Conservation (phyloP, 2,113 vertebrate species). For the Gnathonemus echidnorhynchus region DNA sequence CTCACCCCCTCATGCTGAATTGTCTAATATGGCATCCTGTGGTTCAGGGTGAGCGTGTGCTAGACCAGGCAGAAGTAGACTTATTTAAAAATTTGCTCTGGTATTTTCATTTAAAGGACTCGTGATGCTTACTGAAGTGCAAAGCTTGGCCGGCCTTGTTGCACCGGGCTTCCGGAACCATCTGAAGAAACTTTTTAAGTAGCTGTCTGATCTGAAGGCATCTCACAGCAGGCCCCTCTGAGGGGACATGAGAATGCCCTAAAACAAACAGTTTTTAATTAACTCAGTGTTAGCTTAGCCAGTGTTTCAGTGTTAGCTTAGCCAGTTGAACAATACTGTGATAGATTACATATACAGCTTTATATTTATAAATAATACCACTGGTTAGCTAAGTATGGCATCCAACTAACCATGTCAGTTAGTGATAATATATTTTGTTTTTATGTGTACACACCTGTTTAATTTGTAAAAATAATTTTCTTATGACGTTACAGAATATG, state of each 20-base stretch:
- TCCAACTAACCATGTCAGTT: not conserved
- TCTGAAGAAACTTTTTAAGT: not conserved
- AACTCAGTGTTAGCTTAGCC: not conserved
- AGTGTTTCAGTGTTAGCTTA: not conserved
- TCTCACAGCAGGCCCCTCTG: not conserved
- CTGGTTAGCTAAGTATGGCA: not conserved
- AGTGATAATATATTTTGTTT: not conserved
- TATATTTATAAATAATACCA: not conserved
- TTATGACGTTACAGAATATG: not conserved
- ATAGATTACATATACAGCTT: not conserved
- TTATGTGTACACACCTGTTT: not conserved
- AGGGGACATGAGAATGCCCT: not conserved
- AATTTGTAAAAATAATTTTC: not conserved
- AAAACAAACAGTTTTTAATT: not conserved
- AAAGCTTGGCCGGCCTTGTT: not conserved
- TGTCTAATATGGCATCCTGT: not conserved
- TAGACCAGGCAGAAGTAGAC: not conserved
- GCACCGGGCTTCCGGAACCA: not conserved
- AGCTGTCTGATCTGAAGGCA: not conserved
- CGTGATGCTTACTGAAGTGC: not conserved
- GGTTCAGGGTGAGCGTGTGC: not conserved
- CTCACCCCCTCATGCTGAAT: not conserved
- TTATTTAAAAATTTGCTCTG: not conserved
- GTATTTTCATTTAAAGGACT: not conserved
- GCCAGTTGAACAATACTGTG: not conserved